Conservation (phyloP, 2,113 vertebrate genomes). For the Pagrus major region DNA sequence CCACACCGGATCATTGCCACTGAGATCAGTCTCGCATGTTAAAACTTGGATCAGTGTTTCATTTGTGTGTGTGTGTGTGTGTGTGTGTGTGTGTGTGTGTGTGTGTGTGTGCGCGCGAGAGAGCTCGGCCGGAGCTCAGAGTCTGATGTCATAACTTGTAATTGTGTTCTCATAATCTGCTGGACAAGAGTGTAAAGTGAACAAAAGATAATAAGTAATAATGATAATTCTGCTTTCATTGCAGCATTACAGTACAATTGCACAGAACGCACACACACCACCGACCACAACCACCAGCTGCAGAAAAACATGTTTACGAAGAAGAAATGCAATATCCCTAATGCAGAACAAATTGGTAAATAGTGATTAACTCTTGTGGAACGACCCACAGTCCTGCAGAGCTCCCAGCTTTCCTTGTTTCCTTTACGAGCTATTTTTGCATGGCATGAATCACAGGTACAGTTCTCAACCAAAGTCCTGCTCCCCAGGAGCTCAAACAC, state of each 20-base stretch:
- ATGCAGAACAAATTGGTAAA: constrained; percentile 38
- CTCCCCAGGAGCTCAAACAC: background rate
- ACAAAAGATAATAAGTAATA: background rate
- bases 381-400: constrained; percentile 17
- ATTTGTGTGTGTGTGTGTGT: constrained; percentile 2
- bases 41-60: constrained; percentile 36
- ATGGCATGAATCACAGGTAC: constrained; percentile 48
- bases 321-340: constrained; percentile 12
- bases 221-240: background rate
- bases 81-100: background rate
- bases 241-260: background rate
- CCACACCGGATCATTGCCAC: constrained; percentile 4
- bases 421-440: constrained; percentile 29
- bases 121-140: background rate
- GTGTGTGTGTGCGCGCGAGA: background rate
- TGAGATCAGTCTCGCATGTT: constrained; percentile 58
- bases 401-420: constrained; percentile 36
- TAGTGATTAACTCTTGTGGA: constrained; percentile 37
- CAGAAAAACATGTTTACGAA: constrained; percentile 30
- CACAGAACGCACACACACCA: background rate
- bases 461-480: constrained; percentile 16
- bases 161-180: constrained; percentile 23
- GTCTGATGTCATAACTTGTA: constrained; percentile 18
- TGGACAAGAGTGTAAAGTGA: background rate
- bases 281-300: background rate